Conservation (phyloP, 2,888 invertebrate species). For the Tetheella fluctuosa region DNA sequence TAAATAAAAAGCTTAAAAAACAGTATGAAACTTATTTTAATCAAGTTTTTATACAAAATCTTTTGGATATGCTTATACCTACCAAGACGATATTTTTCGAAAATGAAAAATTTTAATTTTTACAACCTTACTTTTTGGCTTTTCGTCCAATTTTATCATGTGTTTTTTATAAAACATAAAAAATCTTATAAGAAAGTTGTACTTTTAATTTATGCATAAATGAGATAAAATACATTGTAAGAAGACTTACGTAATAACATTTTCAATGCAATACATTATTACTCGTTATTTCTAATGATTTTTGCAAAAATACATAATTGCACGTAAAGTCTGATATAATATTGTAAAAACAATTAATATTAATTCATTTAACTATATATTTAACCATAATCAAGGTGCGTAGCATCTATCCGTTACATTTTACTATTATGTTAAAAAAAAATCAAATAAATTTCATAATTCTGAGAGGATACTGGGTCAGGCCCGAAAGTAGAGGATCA, state of each 20-base stretch:
- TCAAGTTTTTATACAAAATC: constrained; percentile 43
- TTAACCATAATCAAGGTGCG: too few relatives aligned
- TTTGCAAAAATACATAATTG: neutral
- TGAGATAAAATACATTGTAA: neutral
- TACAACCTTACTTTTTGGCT: constrained; percentile 38
- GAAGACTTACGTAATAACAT: too few relatives aligned
- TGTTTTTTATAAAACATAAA: constrained; percentile 35
- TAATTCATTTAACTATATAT: too few relatives aligned
- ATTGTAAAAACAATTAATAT: too few relatives aligned
- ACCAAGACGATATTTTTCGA: constrained; percentile 63
- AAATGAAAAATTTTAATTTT: constrained; percentile 42
- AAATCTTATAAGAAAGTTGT: constrained; percentile 29
- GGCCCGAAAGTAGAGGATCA: too few relatives aligned
- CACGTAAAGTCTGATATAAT: too few relatives aligned
- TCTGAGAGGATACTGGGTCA: too few relatives aligned
- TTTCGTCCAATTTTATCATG: constrained; percentile 50
- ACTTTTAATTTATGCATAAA: constrained; percentile 9
- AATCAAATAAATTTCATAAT: too few relatives aligned
- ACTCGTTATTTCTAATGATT: neutral
- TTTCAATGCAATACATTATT: too few relatives aligned
- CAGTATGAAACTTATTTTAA: constrained; percentile 38
- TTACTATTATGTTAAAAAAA: too few relatives aligned
- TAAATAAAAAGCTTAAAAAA: constrained; percentile 18
- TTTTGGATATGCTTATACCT: constrained; percentile 67
- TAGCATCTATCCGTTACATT: too few relatives aligned